phyloP scores from a whole-genome alignment of 2,888 invertebrate species.

The Isoperla grammatica region DNA sequence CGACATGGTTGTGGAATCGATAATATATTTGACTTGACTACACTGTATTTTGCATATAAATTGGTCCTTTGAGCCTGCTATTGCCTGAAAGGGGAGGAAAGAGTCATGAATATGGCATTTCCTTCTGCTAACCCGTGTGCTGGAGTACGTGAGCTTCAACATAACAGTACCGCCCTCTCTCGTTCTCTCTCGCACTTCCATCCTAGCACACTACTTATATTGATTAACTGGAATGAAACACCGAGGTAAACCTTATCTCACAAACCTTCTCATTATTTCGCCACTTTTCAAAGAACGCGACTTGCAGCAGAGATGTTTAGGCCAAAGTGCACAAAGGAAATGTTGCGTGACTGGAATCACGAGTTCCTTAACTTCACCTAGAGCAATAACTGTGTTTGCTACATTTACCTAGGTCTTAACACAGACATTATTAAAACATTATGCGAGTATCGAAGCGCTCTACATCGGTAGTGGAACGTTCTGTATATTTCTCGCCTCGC shows the following conservation, averaged over 20 bases:
- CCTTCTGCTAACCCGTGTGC: constrained; percentile 16
- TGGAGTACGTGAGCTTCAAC: constrained; percentile 8
- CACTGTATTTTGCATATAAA: constrained; percentile 19
- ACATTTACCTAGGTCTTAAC: too few species aligned
- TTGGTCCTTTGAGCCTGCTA: constrained; percentile 17
- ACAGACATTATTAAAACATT: too few species aligned
- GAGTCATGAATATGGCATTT: constrained; percentile 20
- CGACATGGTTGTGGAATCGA: constrained; percentile 15
- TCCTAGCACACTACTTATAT: constrained; percentile 15
- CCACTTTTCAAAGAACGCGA: not conserved
- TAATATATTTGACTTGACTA: constrained; percentile 15
- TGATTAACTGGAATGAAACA: constrained; percentile 17
- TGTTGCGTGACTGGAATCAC: too few species aligned
- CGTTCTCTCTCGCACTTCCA: not conserved
- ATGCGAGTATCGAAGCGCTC: too few species aligned
- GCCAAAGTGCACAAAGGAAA: too few species aligned
- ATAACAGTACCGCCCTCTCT: constrained; percentile 8
- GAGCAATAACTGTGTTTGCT: too few species aligned
- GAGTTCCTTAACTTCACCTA: too few species aligned
- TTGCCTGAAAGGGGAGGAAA: constrained; percentile 14
- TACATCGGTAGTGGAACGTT: too few species aligned
- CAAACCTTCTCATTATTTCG: constrained; percentile 9
- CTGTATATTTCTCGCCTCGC: not conserved
- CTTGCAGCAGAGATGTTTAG: not conserved
- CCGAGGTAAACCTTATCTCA: constrained; percentile 11